phyloP scores from a whole-genome alignment of 2,888 invertebrate species.

The Drosophila yooni region DNA sequence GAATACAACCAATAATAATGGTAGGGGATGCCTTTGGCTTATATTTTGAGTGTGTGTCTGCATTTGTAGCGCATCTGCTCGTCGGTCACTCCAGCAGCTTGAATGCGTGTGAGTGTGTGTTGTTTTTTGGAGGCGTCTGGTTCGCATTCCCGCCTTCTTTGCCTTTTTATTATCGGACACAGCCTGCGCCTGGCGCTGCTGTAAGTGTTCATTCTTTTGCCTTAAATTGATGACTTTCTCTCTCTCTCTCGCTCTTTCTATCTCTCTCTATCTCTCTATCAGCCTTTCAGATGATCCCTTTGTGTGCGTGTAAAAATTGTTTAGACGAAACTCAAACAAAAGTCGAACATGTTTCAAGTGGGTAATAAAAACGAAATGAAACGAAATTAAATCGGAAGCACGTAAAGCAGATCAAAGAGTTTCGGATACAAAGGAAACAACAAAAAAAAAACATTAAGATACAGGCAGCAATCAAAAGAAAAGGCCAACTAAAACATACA shows the following conservation, averaged over 20 bases:
- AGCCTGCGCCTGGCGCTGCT: constrained; percentile 54
- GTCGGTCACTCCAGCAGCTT: not conserved
- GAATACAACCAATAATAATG: too few species aligned
- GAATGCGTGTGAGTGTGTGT: not conserved
- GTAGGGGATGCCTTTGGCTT: too few species aligned
- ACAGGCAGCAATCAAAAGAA: constrained; percentile 19
- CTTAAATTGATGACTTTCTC: constrained; percentile 59
- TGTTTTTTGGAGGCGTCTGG: constrained; percentile 44
- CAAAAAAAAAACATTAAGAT: constrained; percentile 13
- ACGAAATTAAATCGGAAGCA: constrained; percentile 72
- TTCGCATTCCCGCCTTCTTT: constrained; percentile 55
- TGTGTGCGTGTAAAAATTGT: constrained; percentile 38
- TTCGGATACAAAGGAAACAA: constrained; percentile 26
- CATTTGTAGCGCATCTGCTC: constrained; percentile 3
- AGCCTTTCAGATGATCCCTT: not conserved
- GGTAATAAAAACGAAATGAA: constrained; percentile 65
- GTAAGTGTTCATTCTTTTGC: constrained; percentile 59
- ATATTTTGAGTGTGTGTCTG: not conserved
- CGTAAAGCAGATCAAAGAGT: constrained; percentile 70
- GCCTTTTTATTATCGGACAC: constrained; percentile 36
- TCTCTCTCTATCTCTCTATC: not conserved
- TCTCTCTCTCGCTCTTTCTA: not conserved
- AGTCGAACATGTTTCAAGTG: constrained; percentile 67
- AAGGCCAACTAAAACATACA: constrained; percentile 21
- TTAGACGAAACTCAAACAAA: constrained; percentile 55